Evolutionary conservation across 2,113 vertebrate species (phyloP), one percentile per base, ranked within the genome.

Genomic region (Mesitornis unicolor): DNA sequence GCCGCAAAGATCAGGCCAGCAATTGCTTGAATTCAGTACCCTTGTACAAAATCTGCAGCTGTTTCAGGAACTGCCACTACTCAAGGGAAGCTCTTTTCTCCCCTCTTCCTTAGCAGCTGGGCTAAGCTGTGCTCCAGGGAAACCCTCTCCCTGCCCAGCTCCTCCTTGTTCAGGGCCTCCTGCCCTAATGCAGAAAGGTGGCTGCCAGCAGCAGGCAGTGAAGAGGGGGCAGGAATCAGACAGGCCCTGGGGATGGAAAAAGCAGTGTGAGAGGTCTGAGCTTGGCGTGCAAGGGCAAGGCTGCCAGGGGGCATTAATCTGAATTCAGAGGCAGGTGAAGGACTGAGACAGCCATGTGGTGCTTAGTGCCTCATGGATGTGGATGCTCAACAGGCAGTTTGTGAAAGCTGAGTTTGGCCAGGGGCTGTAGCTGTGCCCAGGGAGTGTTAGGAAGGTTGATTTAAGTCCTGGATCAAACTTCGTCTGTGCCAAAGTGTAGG

Each of bases 381-480:
- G 2, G 42, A 4, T 40, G 57, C 33, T 65, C 67, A 40, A 33
- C 47, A 35, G 79, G 75, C 53, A 24, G 60, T 14, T 10, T 47
- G 69, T 22, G 43, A 73, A 64, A 81, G 54, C 75, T 14, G 40
- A 50, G 67, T 40, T 35, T 59, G 48, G 85, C 79, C 70, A 48
- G 51, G 70, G 63, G 75, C 85, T 92, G 24, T 88, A 20, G 13
- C 51, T 56, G 71, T 56, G 68, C 60, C 71, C 40, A 43, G 71
- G 24, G 87, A 87, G 75, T 5, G 13, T 47, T 57, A 40, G 54
- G 59, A 68, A 84, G 59, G 35, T 6, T 65, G 63, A 69, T 86
- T 88, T 48, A 91, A 91, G 75, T 84, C 82, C 76, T 71, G 71
- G 76, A 61, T 89, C 74, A 73, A 91, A 91, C 89, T 87, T 91